phyloP scores from a whole-genome alignment of 2,797 vertebrate genomes.

The Rachycentron canadum region DNA sequence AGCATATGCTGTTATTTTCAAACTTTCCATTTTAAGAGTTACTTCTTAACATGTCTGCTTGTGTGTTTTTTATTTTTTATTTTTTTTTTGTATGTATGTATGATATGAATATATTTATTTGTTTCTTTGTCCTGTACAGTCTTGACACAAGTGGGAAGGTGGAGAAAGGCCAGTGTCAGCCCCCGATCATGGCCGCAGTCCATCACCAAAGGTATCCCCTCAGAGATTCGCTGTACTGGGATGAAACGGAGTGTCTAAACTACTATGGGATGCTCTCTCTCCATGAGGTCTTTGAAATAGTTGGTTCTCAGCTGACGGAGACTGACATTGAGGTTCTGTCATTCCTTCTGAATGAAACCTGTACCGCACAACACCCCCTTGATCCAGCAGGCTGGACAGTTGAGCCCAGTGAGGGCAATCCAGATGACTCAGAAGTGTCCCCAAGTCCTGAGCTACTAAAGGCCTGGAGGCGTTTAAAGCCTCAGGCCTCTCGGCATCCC shows the following conservation, averaged over 20 bases:
- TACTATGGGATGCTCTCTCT: conserved; percentile 93
- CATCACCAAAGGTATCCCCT: conserved; percentile 65
- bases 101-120: not conserved
- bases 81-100: too few relatives aligned
- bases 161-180: conserved; percentile 21
- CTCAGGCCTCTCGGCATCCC: conserved; percentile 46
- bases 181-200: conserved; percentile 73
- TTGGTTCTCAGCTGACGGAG: conserved; percentile 91
- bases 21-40: not conserved
- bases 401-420: conserved; percentile 62
- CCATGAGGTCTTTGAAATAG: conserved; percentile 91
- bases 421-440: conserved; percentile 48
- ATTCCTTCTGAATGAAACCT: conserved; percentile 90
- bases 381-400: conserved; percentile 85
- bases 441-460: conserved; percentile 79
- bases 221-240: conserved; percentile 85
- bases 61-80: not conserved
- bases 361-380: conserved; percentile 81
- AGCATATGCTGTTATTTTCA: not conserved
- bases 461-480: conserved; percentile 80
- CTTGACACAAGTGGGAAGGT: conserved; percentile 32
- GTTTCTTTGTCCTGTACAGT: conserved; percentile 10
- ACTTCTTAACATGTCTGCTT: not conserved
- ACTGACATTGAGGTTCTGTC: conserved; percentile 90
- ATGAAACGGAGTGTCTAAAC: conserved; percentile 91